A percentile compares a stretch with the other conserved stretches of the same genome.
Conservation (phyloP, 2,888 invertebrate genomes). For the Tortrix viridana region DNA sequence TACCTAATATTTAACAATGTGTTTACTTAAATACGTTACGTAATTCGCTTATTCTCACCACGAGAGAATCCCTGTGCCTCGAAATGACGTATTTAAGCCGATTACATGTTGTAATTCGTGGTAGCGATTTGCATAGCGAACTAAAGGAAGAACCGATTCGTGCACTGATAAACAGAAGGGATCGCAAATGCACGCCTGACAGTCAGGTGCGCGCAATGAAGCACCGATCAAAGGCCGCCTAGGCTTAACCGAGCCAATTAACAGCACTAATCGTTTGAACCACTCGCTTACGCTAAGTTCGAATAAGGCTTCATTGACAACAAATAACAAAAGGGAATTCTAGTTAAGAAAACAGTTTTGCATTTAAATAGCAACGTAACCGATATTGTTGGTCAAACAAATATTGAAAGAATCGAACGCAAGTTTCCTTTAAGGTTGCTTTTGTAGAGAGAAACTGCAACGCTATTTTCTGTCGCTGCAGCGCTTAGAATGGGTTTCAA, state of each 20-base stretch:
- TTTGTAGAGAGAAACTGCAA: conserved; percentile 24
- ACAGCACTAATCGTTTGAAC: conserved; percentile 49
- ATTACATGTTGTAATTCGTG: conserved; percentile 1
- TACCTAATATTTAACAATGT: too few species aligned
- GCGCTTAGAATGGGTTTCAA: conserved; percentile 22
- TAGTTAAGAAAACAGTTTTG: conserved; percentile 3
- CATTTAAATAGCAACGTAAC: conserved; percentile 12
- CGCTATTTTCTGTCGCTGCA: conserved; percentile 28
- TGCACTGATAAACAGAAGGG: conserved; percentile 24
- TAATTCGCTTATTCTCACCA: too few species aligned
- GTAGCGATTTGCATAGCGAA: conserved; percentile 14
- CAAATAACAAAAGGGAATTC: background rate
- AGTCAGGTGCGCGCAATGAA: conserved; percentile 50
- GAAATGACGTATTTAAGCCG: too few species aligned
- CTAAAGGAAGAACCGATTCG: conserved; percentile 17
- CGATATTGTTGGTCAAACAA: conserved; percentile 2
- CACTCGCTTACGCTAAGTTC: conserved; percentile 13
- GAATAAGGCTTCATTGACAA: conserved; percentile 11
- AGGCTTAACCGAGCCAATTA: conserved; percentile 46
- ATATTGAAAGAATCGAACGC: conserved; percentile 8
- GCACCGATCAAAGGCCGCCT: conserved; percentile 54
- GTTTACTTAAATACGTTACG: too few species aligned
- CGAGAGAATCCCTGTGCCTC: too few species aligned
- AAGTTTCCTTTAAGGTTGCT: conserved; percentile 24
- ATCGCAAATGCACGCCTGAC: conserved; percentile 40